Percentiles rank a stretch among this genome's conserved stretches.
Conservation (phyloP, 2,888 invertebrate genomes). For the Parnassius orleans region DNA sequence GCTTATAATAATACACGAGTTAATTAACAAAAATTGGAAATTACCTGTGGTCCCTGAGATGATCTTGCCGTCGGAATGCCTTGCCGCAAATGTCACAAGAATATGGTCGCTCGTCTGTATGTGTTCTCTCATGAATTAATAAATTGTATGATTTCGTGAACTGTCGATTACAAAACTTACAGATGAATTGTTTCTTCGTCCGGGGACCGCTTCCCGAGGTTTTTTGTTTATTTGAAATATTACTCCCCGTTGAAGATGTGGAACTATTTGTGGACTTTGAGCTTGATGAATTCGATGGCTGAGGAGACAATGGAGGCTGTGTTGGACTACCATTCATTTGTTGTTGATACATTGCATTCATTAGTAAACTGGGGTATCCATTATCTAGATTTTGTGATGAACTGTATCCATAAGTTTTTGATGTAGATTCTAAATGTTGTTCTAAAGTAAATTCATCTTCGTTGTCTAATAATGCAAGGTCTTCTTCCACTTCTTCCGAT, state of each 20-base stretch:
- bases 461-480: slow-evolving; percentile 86
- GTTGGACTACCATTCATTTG: slow-evolving; percentile 74
- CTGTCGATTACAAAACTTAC: slow-evolving; percentile 98
- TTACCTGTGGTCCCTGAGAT: slow-evolving; percentile 95
- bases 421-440: slow-evolving; percentile 72
- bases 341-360: slow-evolving; percentile 85
- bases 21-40: slow-evolving; percentile 28
- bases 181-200: slow-evolving; percentile 98
- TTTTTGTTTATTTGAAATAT: slow-evolving; percentile 73
- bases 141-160: slow-evolving; percentile 99
- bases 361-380: slow-evolving; percentile 85
- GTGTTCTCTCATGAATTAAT: slow-evolving; percentile 97
- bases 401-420: slow-evolving; percentile 66
- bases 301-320: slow-evolving; percentile 69
- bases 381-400: slow-evolving; percentile 83
- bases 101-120: slow-evolving; percentile 98
- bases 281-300: slow-evolving; percentile 65
- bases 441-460: slow-evolving; percentile 86
- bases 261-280: slow-evolving; percentile 72
- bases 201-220: slow-evolving; percentile 84
- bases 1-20: too few species aligned
- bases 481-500: slow-evolving; percentile 87
- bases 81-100: slow-evolving; percentile 99
- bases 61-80: slow-evolving; percentile 98
- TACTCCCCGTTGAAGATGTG: slow-evolving; percentile 67